phyloP scores from a whole-genome alignment of 2,797 vertebrate genomes.

The Graptemys geographica region DNA sequence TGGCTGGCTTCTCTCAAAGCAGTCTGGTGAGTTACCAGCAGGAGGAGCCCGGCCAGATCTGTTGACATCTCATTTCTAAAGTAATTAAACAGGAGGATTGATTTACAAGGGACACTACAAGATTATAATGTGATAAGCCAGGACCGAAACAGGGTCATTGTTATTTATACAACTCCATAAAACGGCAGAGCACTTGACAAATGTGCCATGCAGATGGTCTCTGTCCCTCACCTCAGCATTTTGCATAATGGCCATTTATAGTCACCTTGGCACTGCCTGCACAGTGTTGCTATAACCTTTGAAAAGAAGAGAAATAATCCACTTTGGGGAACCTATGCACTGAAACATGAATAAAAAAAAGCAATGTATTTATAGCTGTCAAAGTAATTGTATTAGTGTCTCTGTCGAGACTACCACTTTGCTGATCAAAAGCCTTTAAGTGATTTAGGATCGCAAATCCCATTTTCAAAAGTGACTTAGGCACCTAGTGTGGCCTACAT shows the following conservation, averaged over 20 bases:
- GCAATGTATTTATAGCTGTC: neutral
- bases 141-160: neutral
- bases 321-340: neutral
- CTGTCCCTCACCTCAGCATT: neutral
- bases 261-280: neutral
- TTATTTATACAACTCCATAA: neutral
- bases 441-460: neutral
- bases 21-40: too few species aligned
- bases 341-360: neutral
- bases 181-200: neutral
- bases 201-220: neutral
- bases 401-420: neutral
- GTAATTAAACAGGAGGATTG: neutral
- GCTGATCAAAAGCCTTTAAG: neutral
- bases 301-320: neutral
- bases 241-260: neutral
- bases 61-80: too few species aligned
- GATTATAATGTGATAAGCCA: neutral
- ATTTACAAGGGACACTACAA: neutral
- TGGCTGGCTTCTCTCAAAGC: too few species aligned
- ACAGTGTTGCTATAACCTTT: neutral
- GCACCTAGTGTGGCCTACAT: neutral
- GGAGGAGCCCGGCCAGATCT: too few species aligned
- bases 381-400: neutral
- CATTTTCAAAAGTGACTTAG: neutral